Percentiles rank a stretch among this genome's conserved stretches.
Conservation (phyloP, 2,888 invertebrate species). For the Neelides folsomi region DNA sequence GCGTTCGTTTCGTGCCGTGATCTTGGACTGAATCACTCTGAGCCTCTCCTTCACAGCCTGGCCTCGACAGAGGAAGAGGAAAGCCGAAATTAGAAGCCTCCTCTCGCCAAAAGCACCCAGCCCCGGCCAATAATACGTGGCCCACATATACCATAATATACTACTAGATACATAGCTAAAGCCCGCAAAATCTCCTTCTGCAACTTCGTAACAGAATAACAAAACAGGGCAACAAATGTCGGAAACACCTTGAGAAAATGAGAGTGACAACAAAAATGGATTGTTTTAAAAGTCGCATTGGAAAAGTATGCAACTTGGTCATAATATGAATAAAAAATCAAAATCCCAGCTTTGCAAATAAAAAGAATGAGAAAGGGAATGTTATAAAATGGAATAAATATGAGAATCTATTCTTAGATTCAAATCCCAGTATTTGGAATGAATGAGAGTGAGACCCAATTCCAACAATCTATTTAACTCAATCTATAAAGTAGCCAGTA, state of each 20-base stretch:
- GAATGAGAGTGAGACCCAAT: too few species aligned
- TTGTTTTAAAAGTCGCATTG: not conserved
- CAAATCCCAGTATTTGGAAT: too few species aligned
- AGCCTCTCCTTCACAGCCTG: constrained; percentile 32
- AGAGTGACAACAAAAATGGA: constrained; percentile 2
- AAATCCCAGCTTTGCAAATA: constrained; percentile 2
- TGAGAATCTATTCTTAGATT: too few species aligned
- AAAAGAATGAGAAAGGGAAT: not conserved
- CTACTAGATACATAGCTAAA: constrained; percentile 1
- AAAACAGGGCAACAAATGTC: constrained; percentile 30
- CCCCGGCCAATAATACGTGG: not conserved
- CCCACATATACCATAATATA: not conserved
- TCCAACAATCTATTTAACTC: too few species aligned
- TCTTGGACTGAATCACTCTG: constrained; percentile 72
- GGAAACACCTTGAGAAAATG: constrained; percentile 45
- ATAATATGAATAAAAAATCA: not conserved
- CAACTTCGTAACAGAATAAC: constrained; percentile 3
- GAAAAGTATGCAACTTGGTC: not conserved
- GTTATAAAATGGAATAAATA: too few species aligned
- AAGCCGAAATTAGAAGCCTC: constrained; percentile 30
- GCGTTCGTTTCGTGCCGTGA: constrained; percentile 73
- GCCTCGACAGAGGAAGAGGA: constrained; percentile 6
- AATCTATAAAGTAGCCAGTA: too few species aligned
- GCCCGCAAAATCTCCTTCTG: constrained; percentile 3
- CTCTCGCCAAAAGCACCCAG: constrained; percentile 10